phyloP scores from a whole-genome alignment of 2,888 invertebrate species.

The Agrotis ipsilon region DNA sequence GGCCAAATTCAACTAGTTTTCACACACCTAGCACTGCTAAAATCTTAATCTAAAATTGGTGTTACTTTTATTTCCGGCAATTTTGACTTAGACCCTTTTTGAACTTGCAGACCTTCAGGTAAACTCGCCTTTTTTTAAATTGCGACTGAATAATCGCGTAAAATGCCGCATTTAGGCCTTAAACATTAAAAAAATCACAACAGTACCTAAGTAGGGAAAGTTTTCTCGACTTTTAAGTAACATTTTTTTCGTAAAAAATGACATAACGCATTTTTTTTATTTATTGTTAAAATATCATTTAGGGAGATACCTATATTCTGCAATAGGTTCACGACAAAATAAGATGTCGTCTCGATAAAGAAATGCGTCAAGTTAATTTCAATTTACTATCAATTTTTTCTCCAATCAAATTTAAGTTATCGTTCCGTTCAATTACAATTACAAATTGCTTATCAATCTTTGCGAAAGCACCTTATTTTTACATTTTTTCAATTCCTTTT shows the following conservation, averaged over 20 bases:
- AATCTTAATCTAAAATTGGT: constrained; percentile 46
- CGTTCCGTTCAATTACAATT: constrained; percentile 18
- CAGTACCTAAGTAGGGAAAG: constrained; percentile 18
- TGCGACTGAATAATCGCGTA: background rate
- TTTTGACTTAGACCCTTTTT: constrained; percentile 49
- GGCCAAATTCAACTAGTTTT: constrained; percentile 59
- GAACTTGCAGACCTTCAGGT: background rate
- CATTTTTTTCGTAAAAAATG: background rate
- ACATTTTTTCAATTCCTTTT: constrained; percentile 49
- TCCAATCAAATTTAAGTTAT: constrained; percentile 2
- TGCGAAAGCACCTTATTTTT: constrained; percentile 42
- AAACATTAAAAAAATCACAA: constrained; percentile 37
- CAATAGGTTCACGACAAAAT: background rate
- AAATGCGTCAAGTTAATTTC: constrained; percentile 5
- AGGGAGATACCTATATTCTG: background rate
- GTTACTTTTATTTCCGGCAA: constrained; percentile 22
- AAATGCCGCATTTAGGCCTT: background rate
- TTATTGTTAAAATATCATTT: too few species aligned
- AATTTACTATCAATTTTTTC: background rate
- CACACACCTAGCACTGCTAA: constrained; percentile 58
- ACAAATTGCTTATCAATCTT: constrained; percentile 43
- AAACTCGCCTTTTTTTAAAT: background rate
- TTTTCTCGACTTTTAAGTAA: constrained; percentile 16
- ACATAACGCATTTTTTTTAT: constrained; percentile 7
- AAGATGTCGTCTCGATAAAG: background rate